phyloP scores from a whole-genome alignment of 2,797 vertebrate genomes.

The Loris lydekkerianus region DNA sequence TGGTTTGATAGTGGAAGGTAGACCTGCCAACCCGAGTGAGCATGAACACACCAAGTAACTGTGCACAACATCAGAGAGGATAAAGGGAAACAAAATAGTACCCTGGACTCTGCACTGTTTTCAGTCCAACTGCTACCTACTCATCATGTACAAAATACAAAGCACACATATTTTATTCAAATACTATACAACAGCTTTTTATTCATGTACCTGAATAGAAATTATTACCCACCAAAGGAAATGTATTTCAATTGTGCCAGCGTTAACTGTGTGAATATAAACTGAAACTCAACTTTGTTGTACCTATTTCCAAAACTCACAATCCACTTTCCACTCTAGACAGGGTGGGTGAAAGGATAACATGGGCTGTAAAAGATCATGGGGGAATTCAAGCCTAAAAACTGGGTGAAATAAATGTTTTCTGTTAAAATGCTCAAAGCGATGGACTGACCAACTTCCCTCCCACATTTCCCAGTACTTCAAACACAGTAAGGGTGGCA shows the following conservation, averaged over 20 bases:
- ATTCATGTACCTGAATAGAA: not conserved
- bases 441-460: not conserved
- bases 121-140: not conserved
- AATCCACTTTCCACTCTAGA: not conserved
- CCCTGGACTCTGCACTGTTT: not conserved
- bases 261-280: not conserved
- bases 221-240: not conserved
- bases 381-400: not conserved
- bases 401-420: not conserved
- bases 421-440: not conserved
- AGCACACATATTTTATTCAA: not conserved
- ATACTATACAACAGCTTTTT: not conserved
- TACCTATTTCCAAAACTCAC: not conserved
- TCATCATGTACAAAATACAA: not conserved
- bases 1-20: no score
- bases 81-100: not conserved
- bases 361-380: not conserved
- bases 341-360: not conserved
- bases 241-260: not conserved
- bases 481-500: not conserved
- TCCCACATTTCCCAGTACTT: not conserved
- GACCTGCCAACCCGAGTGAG: no score
- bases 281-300: not conserved
- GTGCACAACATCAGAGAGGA: no score
- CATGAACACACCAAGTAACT: no score